Percentiles rank a stretch among this genome's conserved stretches.
Evolutionary conservation across 53 echinoderm and acorn worm species (phyloP).

Genomic region (Stichopus horrens): DNA sequence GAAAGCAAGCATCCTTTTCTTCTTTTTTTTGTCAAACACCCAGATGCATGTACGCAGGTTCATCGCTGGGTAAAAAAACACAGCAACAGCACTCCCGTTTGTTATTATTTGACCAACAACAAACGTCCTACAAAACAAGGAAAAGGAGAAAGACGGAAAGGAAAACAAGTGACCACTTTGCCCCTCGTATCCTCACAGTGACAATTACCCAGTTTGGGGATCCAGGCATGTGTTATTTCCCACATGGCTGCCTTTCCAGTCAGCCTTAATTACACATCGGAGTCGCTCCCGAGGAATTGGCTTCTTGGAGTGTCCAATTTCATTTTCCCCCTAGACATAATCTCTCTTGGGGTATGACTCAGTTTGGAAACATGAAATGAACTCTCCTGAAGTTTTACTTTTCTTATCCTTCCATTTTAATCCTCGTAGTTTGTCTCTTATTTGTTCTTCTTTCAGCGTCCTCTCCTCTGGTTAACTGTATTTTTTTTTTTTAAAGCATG

Average conservation of each 20-base stretch:
- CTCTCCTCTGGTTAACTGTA: neutral
- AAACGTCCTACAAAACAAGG: neutral
- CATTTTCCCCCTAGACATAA: conserved; percentile 44
- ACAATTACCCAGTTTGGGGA: conserved; percentile 32
- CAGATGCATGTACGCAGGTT: neutral
- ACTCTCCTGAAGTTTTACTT: neutral
- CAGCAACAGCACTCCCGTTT: neutral
- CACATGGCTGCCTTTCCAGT: conserved; percentile 32
- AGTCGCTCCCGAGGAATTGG: conserved; percentile 44
- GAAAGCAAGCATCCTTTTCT: neutral
- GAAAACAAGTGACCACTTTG: conserved; percentile 18
- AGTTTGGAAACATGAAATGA: conserved; percentile 36
- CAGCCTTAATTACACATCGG: conserved; percentile 41
- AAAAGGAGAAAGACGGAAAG: too few relatives aligned
- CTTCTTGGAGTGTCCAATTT: conserved; percentile 40
- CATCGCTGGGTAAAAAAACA: neutral
- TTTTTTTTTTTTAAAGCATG: neutral
- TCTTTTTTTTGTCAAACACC: neutral
- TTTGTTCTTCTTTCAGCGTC: neutral
- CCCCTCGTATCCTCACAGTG: conserved; percentile 20
- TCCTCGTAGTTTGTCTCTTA: neutral
- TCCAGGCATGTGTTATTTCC: conserved; percentile 12
- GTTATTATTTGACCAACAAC: neutral
- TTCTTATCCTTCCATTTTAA: neutral
- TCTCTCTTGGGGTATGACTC: conserved; percentile 43